Conservation (phyloP, 2,888 invertebrate species). For the Drosophila tripunctata region DNA sequence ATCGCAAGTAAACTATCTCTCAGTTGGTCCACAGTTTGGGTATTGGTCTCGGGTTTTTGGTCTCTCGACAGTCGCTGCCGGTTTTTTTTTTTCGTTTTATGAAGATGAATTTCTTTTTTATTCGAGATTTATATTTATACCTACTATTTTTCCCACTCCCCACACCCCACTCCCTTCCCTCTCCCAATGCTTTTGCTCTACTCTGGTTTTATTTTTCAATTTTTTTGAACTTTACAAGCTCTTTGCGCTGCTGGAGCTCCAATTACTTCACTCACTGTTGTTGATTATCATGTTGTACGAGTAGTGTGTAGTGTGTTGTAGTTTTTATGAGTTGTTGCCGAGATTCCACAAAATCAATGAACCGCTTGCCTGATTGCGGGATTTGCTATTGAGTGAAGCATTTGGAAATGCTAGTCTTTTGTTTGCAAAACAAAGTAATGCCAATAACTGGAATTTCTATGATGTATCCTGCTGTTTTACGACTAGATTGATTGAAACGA, state of each 20-base stretch:
- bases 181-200: background rate
- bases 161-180: background rate
- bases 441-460: background rate
- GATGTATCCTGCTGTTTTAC: background rate
- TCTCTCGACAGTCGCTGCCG: constrained; percentile 41
- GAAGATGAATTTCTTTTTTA: constrained; percentile 79
- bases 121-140: constrained; percentile 55
- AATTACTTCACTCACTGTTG: constrained; percentile 65
- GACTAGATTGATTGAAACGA: too few relatives aligned
- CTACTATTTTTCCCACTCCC: too few relatives aligned
- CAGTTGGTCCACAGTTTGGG: constrained; percentile 32
- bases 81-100: constrained; percentile 53
- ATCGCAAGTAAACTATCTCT: constrained; percentile 76
- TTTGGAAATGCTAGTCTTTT: constrained; percentile 4
- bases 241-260: constrained; percentile 62
- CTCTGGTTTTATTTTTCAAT: background rate
- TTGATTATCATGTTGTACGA: constrained; percentile 55
- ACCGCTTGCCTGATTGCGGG: constrained; percentile 30
- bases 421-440: background rate
- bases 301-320: too few relatives aligned
- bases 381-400: constrained; percentile 1
- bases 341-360: constrained; percentile 57
- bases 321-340: constrained; percentile 29
- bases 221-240: constrained; percentile 21
- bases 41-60: background rate